Evolutionary conservation across 2,797 vertebrate genomes (phyloP).

Genomic region (Malurus leucopterus): DNA sequence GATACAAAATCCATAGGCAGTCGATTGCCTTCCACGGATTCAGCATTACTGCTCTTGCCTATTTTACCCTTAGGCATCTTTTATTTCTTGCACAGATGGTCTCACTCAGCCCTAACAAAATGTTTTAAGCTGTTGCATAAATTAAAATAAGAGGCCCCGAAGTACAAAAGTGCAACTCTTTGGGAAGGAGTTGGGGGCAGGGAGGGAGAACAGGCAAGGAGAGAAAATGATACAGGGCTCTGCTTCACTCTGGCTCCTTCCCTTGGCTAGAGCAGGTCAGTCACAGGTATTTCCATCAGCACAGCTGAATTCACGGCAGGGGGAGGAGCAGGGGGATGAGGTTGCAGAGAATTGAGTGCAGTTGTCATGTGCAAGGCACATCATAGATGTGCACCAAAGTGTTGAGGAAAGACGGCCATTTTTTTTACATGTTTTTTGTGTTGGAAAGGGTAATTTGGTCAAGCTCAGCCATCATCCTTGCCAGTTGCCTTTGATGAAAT

Average conservation of each 20-base stretch:
- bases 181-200: background rate
- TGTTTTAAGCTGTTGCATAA: slow-evolving; percentile 77
- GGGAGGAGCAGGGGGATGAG: background rate
- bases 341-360: background rate
- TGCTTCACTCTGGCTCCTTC: background rate
- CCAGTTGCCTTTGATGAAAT: background rate
- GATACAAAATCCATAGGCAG: slow-evolving; percentile 60
- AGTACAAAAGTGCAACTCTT: slow-evolving; percentile 67
- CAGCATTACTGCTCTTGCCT: slow-evolving; percentile 67
- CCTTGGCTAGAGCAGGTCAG: background rate
- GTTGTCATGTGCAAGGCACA: background rate
- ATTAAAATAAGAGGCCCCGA: slow-evolving; percentile 73
- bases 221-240: background rate
- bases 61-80: slow-evolving; percentile 76
- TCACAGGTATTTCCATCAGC: background rate
- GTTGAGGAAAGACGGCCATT: background rate
- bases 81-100: slow-evolving; percentile 78
- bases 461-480: background rate
- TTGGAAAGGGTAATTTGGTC: background rate
- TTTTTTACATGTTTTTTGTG: background rate
- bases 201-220: background rate
- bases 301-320: rapidly evolving
- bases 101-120: slow-evolving; percentile 79
- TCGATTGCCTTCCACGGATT: slow-evolving; percentile 58
- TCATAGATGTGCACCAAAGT: background rate